Percentiles rank a stretch among this genome's conserved stretches.
Conservation (phyloP, 1,140 invertebrate species). For the Arion vulgaris region DNA sequence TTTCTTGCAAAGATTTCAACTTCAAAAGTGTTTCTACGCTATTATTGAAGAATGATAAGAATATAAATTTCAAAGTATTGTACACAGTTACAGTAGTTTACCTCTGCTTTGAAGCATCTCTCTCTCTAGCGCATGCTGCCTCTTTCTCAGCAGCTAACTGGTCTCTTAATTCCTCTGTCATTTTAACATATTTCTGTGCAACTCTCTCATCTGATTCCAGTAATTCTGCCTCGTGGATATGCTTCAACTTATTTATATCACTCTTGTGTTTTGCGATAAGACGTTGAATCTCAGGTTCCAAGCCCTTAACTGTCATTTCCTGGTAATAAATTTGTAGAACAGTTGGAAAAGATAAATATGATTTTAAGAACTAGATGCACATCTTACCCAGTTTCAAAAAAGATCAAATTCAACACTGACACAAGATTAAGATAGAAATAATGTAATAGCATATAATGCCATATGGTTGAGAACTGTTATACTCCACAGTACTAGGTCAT, state of each 20-base stretch:
- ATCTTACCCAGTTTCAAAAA: too few species aligned
- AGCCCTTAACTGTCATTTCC: conserved; percentile 74
- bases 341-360: too few species aligned
- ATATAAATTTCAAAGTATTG: too few species aligned
- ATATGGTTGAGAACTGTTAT: too few species aligned
- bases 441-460: too few species aligned
- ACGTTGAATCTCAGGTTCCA: conserved; percentile 73
- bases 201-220: conserved; percentile 71
- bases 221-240: conserved; percentile 72
- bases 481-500: too few species aligned
- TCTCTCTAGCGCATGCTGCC: conserved; percentile 68
- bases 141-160: conserved; percentile 72
- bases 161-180: conserved; percentile 72
- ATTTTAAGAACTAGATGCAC: too few species aligned
- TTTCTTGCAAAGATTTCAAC: too few species aligned
- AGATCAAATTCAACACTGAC: too few species aligned
- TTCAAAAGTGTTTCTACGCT: too few species aligned
- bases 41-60: too few species aligned
- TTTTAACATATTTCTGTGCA: conserved; percentile 69
- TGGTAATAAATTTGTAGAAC: conserved; percentile 30
- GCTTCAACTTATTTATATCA: conserved; percentile 72
- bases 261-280: conserved; percentile 73
- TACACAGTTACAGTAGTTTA: conserved; percentile 20
- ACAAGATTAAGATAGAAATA: too few species aligned
- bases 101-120: conserved; percentile 69